These are phyloP conservation scores for Notamacropus eugenii DNA, from an alignment of 2,797 vertebrate genomes.

Conservation along the genomic window DNA sequence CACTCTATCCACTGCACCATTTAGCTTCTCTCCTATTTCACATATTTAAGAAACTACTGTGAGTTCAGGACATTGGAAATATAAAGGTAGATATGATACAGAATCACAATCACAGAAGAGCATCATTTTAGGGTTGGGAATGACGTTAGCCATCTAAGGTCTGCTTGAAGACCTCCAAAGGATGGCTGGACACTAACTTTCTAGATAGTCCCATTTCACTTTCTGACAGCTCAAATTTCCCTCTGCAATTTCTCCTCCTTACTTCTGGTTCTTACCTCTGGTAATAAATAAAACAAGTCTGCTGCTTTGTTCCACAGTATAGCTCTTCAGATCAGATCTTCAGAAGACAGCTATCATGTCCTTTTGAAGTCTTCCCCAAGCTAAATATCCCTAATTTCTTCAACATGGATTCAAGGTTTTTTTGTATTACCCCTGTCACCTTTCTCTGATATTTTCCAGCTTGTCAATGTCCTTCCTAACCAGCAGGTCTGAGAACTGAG, in stretches of 20 bases:
- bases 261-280: background rate
- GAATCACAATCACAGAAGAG: background rate
- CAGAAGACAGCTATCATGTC: background rate
- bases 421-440: background rate
- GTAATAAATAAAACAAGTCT: background rate
- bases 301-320: background rate
- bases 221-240: background rate
- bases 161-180: background rate
- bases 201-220: background rate
- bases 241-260: background rate
- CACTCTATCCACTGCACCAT: fast-evolving
- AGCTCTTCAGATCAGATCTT: background rate
- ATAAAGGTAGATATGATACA: background rate
- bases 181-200: background rate
- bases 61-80: background rate
- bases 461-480: background rate
- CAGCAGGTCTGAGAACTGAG: background rate
- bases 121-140: background rate
- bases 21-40: background rate
- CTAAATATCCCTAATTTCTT: background rate
- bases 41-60: background rate
- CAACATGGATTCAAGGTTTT: background rate
- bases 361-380: background rate
- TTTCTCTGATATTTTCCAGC: background rate
- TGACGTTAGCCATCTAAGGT: background rate